A percentile compares a stretch with the other conserved stretches of the same genome.
phyloP scores from a whole-genome alignment of 2,113 vertebrate species.

The Nerophis ophidion region DNA sequence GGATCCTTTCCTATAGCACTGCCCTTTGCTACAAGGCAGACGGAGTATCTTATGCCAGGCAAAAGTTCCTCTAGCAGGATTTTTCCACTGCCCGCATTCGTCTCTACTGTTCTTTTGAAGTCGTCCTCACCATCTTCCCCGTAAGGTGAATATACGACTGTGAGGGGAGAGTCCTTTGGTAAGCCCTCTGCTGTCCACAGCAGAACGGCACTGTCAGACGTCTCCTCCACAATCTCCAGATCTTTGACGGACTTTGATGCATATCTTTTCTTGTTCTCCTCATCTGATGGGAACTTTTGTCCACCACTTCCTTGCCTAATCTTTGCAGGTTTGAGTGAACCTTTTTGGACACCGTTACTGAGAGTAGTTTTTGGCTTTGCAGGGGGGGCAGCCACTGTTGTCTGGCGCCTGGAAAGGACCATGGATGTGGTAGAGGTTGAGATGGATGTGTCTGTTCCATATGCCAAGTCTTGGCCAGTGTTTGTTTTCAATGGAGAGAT shows the following conservation, averaged over 20 bases:
- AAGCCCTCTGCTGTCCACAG: constrained; percentile 76
- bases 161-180: constrained; percentile 63
- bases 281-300: constrained; percentile 60
- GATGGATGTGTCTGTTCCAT: constrained; percentile 3
- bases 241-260: constrained; percentile 67
- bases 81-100: constrained; percentile 76
- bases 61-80: constrained; percentile 81
- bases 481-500: constrained; percentile 45
- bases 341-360: constrained; percentile 50
- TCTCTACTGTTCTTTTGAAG: constrained; percentile 75
- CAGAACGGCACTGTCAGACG: constrained; percentile 79
- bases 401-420: constrained; percentile 15
- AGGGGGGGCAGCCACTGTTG: constrained; percentile 20
- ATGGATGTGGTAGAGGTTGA: constrained; percentile 13
- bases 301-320: constrained; percentile 35
- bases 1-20: constrained; percentile 76
- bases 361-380: constrained; percentile 30
- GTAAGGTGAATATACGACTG: constrained; percentile 83
- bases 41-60: constrained; percentile 79
- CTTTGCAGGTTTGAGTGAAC: constrained; percentile 57
- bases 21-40: constrained; percentile 83
- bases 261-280: constrained; percentile 61
- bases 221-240: constrained; percentile 79
- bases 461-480: constrained; percentile 32
- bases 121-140: constrained; percentile 82